Percentiles rank a stretch among this genome's conserved stretches.
Conservation (phyloP, 2,113 vertebrate genomes). For the Spheniscus mendiculus region DNA sequence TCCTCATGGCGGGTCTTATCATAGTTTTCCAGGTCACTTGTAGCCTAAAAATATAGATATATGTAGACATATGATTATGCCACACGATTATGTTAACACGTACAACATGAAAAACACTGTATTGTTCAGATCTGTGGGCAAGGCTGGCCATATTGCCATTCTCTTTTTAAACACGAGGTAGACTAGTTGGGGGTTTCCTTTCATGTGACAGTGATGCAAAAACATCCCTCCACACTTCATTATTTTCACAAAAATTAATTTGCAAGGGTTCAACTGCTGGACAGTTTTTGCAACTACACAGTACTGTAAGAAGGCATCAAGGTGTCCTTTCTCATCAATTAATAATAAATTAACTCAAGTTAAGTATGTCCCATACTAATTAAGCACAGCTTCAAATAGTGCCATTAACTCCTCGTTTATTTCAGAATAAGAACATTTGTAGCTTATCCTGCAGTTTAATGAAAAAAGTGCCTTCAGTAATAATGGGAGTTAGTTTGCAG, state of each 20-base stretch:
- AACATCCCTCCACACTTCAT: neutral
- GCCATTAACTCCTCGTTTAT: neutral
- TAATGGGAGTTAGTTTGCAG: neutral
- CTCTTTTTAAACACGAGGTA: neutral
- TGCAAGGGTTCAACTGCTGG: neutral
- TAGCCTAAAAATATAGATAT: slow-evolving; percentile 78
- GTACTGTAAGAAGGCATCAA: neutral
- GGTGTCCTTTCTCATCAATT: neutral
- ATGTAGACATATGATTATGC: neutral
- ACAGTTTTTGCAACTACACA: neutral
- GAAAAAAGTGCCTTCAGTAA: neutral
- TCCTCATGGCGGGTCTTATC: slow-evolving; percentile 95
- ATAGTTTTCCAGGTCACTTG: slow-evolving; percentile 92
- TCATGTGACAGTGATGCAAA: neutral
- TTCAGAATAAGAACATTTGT: neutral
- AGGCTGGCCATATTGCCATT: neutral
- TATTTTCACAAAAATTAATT: neutral
- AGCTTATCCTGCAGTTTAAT: neutral
- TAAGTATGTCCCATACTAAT: neutral
- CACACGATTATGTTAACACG: neutral
- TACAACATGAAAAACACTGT: neutral
- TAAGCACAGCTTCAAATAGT: neutral
- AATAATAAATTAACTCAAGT: neutral
- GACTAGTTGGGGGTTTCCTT: neutral
- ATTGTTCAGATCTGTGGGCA: neutral